Percentiles rank a stretch among this genome's conserved stretches.
These are phyloP conservation scores for Perca fluviatilis DNA, from an alignment of 2,113 vertebrate species.

Conservation along the genomic window DNA sequence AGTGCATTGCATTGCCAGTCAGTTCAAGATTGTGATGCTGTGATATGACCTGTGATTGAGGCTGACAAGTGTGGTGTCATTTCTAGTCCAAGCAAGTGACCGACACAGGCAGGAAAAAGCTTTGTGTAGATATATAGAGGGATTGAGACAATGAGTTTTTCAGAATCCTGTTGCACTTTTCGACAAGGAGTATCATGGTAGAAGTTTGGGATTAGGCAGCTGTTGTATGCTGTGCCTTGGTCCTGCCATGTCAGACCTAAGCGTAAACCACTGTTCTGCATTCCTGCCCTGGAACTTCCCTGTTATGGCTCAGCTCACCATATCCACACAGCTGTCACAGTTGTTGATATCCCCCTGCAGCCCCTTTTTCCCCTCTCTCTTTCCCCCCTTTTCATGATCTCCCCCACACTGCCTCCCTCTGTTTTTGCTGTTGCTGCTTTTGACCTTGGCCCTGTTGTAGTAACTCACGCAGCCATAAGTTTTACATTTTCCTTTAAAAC, in stretches of 20 bases:
- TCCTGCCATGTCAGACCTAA: slow-evolving; percentile 52
- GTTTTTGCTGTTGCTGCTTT: slow-evolving; percentile 41
- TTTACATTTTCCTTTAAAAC: slow-evolving; percentile 36
- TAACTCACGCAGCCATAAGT: slow-evolving; percentile 1
- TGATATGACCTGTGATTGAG: slow-evolving; percentile 43
- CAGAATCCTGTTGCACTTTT: slow-evolving; percentile 48
- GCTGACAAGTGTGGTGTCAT: slow-evolving; percentile 54
- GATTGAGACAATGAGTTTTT: slow-evolving; percentile 17
- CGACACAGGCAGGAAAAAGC: slow-evolving; percentile 5
- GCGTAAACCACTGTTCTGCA: slow-evolving; percentile 73
- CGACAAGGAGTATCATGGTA: slow-evolving; percentile 20
- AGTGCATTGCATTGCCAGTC: slow-evolving; percentile 23
- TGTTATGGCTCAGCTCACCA: slow-evolving; percentile 68
- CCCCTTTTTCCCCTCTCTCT: slow-evolving; percentile 25
- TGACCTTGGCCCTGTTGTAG: slow-evolving; percentile 57
- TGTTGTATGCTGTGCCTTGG: slow-evolving; percentile 66
- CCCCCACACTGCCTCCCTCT: slow-evolving; percentile 32
- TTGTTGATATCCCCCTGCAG: slow-evolving; percentile 65
- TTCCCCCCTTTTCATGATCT: slow-evolving; percentile 30
- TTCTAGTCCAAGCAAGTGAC: slow-evolving; percentile 47
- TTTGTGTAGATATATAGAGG: slow-evolving; percentile 18
- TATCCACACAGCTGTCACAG: slow-evolving; percentile 80
- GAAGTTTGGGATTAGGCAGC: slow-evolving; percentile 72
- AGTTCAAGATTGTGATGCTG: slow-evolving; percentile 23
- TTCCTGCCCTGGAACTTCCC: slow-evolving; percentile 75